A percentile compares a stretch with the other conserved stretches of the same genome.
These are phyloP conservation scores for Peribatodes rhomboidaria DNA, from an alignment of 2,888 invertebrate genomes.

Conservation along the genomic window DNA sequence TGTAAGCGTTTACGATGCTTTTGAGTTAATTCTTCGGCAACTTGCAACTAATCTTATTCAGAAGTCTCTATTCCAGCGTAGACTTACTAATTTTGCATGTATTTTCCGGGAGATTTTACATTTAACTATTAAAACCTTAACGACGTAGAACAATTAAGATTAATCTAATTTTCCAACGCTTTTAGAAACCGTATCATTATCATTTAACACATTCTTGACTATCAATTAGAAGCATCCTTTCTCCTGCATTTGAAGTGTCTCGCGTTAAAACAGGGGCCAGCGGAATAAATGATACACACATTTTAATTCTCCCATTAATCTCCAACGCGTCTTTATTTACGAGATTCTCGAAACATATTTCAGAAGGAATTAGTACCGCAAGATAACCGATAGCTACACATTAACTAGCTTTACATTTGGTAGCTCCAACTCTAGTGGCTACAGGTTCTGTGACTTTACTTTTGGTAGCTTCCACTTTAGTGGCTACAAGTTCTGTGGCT, in stretches of 20 bases:
- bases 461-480: conserved; percentile 36
- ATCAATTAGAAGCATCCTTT: conserved; percentile 41
- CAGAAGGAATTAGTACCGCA: conserved; percentile 46
- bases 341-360: conserved; percentile 44
- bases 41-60: background rate
- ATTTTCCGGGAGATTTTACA: too few relatives aligned
- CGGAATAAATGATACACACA: conserved; percentile 49
- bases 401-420: conserved; percentile 36
- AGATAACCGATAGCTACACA: conserved; percentile 43
- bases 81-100: too few relatives aligned
- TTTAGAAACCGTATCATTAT: conserved; percentile 17
- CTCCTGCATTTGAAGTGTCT: conserved; percentile 42
- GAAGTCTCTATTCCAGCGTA: background rate
- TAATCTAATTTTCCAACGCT: conserved; percentile 6
- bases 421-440: conserved; percentile 34
- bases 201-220: conserved; percentile 34
- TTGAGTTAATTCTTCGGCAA: conserved; percentile 16
- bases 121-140: conserved; percentile 1
- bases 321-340: conserved; percentile 51
- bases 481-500: conserved; percentile 25
- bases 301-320: conserved; percentile 53
- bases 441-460: conserved; percentile 24
- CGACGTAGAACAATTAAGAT: background rate
- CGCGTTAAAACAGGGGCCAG: conserved; percentile 41
- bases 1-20: conserved; percentile 15